A percentile compares a stretch with the other conserved stretches of the same genome.
Conservation (phyloP, 2,113 vertebrate species). For the Cochlearius cochlearius region DNA sequence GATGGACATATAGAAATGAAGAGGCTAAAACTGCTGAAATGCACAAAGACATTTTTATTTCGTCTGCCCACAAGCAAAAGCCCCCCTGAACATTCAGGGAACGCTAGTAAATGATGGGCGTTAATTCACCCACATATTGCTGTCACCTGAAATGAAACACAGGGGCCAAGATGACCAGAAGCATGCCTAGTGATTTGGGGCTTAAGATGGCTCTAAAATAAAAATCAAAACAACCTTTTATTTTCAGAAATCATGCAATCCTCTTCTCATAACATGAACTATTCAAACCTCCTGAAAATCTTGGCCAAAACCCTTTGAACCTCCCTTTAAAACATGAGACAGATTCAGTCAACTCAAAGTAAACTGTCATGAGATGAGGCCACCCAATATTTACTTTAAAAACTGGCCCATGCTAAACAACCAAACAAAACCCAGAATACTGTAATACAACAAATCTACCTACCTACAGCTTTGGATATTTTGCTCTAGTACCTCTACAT, state of each 20-base stretch:
- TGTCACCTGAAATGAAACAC: background rate
- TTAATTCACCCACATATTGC: background rate
- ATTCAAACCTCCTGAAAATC: background rate
- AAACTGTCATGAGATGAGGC: background rate
- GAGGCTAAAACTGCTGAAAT: background rate
- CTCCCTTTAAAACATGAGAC: background rate
- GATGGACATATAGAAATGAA: background rate
- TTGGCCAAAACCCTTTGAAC: background rate
- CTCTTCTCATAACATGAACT: background rate
- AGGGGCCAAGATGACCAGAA: background rate
- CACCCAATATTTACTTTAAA: background rate
- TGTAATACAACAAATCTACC: background rate
- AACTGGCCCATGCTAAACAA: background rate
- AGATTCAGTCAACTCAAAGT: background rate
- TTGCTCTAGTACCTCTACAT: background rate
- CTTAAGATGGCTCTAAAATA: background rate
- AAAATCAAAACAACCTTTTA: fast-evolving
- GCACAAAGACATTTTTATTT: background rate
- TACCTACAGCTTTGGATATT: background rate
- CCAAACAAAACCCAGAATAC: background rate
- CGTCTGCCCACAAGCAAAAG: background rate
- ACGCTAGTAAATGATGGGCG: fast-evolving
- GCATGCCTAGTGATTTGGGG: background rate
- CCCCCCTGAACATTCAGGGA: background rate
- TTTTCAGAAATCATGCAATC: background rate